A percentile compares a stretch with the other conserved stretches of the same genome.
Conservation (phyloP, 2,113 vertebrate genomes). For the Sapajus apella region DNA sequence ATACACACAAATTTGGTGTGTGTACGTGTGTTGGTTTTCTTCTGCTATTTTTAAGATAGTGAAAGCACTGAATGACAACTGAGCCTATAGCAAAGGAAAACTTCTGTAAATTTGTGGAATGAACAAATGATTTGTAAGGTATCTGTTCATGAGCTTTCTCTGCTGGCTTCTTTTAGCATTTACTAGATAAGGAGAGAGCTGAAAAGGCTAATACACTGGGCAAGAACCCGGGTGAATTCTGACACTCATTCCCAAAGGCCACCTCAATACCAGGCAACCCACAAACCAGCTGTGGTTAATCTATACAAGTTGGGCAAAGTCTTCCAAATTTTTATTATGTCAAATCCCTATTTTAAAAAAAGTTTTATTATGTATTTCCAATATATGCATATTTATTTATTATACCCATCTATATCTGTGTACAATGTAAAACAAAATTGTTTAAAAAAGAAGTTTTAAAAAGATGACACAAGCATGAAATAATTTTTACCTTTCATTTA, state of each 20-base stretch:
- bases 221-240: background rate
- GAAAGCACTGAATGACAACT: background rate
- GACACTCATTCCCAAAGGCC: conserved; percentile 7
- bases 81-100: background rate
- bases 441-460: background rate
- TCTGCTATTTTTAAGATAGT: conserved; percentile 27
- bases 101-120: conserved; percentile 7
- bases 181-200: conserved; percentile 19
- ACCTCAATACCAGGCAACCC: conserved; percentile 19
- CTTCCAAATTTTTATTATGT: background rate
- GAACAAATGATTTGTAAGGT: conserved; percentile 28
- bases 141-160: background rate
- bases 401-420: background rate
- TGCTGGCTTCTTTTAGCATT: conserved; percentile 11
- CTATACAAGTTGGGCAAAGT: background rate
- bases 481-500: conserved; percentile 38
- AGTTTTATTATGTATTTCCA: background rate
- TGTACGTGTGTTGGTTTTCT: background rate
- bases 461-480: conserved; percentile 21
- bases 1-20: background rate
- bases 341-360: background rate
- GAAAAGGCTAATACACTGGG: conserved; percentile 1
- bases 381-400: background rate
- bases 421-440: background rate
- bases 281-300: conserved; percentile 15